Percentiles rank a stretch among this genome's conserved stretches.
Evolutionary conservation across 2,113 vertebrate species (phyloP).

Genomic region (Bothrops jararaca): DNA sequence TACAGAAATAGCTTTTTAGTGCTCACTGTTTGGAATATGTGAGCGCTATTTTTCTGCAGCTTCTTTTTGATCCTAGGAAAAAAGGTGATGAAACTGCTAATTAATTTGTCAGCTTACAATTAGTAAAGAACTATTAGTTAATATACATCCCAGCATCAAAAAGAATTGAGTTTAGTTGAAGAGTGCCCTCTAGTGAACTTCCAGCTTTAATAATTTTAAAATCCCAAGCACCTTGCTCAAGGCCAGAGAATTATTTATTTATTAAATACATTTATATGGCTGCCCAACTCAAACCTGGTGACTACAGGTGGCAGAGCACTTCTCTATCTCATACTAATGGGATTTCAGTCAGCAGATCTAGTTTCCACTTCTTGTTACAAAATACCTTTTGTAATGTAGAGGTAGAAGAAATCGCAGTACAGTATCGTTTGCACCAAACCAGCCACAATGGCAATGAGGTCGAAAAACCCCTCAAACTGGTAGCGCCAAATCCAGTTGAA

Average conservation of each 20-base stretch:
- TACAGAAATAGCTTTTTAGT: not conserved
- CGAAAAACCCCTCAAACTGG: conserved; percentile 70
- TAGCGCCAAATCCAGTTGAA: conserved; percentile 75
- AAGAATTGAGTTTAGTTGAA: not conserved
- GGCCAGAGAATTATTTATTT: not conserved
- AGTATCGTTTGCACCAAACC: conserved; percentile 73
- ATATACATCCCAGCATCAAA: not conserved
- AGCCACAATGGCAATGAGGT: conserved; percentile 70
- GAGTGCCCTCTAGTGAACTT: conserved; percentile 7
- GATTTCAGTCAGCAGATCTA: not conserved
- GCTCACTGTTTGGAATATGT: not conserved
- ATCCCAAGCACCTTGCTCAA: not conserved
- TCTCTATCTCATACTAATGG: not conserved
- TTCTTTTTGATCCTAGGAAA: not conserved
- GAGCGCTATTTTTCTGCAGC: not conserved
- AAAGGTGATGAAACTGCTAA: not conserved
- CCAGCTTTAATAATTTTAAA: not conserved
- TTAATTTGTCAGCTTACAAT: not conserved
- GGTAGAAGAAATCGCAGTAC: conserved; percentile 75
- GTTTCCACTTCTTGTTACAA: not conserved
- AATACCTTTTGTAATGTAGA: conserved; percentile 74
- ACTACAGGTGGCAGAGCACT: not conserved
- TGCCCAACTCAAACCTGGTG: not conserved
- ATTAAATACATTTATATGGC: not conserved
- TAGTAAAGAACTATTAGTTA: not conserved